These are phyloP conservation scores for Melanaphis sacchari DNA, from an alignment of 1,140 invertebrate species.

Conservation along the genomic window DNA sequence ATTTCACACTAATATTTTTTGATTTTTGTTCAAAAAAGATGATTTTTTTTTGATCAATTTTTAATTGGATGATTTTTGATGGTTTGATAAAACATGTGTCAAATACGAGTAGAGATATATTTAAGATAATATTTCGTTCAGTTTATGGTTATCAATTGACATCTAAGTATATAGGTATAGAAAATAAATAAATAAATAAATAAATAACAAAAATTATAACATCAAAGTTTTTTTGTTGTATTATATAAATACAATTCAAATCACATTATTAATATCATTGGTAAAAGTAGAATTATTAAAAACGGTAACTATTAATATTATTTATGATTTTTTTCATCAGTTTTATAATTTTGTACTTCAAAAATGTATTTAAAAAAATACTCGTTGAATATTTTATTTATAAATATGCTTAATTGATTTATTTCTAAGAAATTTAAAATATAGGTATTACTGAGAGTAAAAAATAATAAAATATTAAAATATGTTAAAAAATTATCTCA, in stretches of 20 bases:
- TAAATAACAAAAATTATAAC: background rate
- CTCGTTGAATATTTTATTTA: background rate
- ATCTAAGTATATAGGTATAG: background rate
- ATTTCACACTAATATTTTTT: background rate
- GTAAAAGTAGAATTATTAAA: background rate
- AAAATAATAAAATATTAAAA: background rate
- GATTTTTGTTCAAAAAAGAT: background rate
- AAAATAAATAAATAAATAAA: background rate
- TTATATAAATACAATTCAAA: background rate
- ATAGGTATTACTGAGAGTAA: background rate
- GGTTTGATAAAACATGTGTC: background rate
- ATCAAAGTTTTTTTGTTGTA: background rate
- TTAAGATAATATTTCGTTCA: background rate
- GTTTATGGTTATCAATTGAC: background rate
- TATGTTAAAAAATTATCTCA: background rate
- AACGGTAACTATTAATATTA: background rate
- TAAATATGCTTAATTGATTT: background rate
- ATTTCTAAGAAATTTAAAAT: background rate
- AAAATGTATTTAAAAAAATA: background rate
- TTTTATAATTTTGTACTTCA: background rate
- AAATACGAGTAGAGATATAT: background rate
- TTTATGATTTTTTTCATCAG: background rate
- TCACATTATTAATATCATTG: background rate
- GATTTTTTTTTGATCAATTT: background rate
- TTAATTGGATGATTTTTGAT: background rate